Evolutionary conservation across 53 echinoderm and acorn worm genomes (phyloP).

Genomic region (Apostichopus leukothele): DNA sequence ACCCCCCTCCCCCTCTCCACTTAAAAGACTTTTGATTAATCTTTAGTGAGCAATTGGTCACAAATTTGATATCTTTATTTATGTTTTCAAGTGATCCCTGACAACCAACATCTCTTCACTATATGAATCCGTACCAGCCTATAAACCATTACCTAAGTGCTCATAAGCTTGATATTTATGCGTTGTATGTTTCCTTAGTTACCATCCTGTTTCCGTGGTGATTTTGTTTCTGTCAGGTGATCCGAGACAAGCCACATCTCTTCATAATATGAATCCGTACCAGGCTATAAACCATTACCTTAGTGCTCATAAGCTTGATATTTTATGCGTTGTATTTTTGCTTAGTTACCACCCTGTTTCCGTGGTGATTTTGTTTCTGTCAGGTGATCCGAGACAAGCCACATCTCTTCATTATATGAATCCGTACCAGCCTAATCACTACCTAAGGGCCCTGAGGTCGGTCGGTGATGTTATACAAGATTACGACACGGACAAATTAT

Average conservation of each 20-base stretch:
- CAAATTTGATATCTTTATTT: neutral
- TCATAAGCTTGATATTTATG: neutral
- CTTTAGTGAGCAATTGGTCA: no score
- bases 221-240: constrained; percentile 62
- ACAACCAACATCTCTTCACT: constrained; percentile 83
- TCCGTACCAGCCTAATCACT: constrained; percentile 93
- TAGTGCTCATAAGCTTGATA: constrained; percentile 50
- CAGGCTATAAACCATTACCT: constrained; percentile 78
- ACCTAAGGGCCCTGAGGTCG: constrained; percentile 79
- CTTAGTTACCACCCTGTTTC: no score
- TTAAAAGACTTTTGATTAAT: no score
- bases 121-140: constrained; percentile 95
- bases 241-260: constrained; percentile 76
- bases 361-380: neutral
- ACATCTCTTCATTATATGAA: constrained; percentile 96
- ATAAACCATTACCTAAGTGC: constrained; percentile 82
- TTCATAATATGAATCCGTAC: constrained; percentile 97
- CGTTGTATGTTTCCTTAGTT: no score
- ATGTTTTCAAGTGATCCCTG: constrained; percentile 71
- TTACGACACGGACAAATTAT: constrained; percentile 90
- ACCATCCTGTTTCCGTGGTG: no score
- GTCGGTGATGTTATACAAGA: constrained; percentile 90
- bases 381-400: constrained; percentile 85
- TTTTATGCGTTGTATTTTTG: no score
- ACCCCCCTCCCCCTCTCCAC: no score